phyloP scores from a whole-genome alignment of 2,113 vertebrate species.

The Erpornis zantholeuca region DNA sequence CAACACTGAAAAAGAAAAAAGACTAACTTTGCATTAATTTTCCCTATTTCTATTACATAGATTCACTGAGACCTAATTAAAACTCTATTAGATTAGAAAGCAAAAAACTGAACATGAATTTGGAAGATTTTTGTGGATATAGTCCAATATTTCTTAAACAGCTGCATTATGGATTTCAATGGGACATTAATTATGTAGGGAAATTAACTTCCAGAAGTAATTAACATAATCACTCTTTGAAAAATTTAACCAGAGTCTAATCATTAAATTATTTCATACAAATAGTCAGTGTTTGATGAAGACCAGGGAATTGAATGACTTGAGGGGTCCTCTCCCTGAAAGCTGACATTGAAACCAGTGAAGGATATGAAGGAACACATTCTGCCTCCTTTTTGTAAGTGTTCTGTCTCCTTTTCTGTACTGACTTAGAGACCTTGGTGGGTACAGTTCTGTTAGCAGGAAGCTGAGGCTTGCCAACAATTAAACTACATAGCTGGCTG shows the following conservation, averaged over 20 bases:
- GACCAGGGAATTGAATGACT: neutral
- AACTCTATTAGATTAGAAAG: neutral
- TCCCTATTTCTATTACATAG: neutral
- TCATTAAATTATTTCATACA: neutral
- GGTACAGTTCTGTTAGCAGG: neutral
- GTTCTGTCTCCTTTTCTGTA: neutral
- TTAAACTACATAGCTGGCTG: neutral
- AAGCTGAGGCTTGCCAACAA: neutral
- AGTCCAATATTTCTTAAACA: conserved; percentile 5
- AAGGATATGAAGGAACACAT: neutral
- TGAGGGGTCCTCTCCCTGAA: neutral
- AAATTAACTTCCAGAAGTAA: conserved; percentile 43
- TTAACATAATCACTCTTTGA: conserved; percentile 29
- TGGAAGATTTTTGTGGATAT: neutral
- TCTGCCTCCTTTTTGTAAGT: neutral
- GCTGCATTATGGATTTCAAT: neutral
- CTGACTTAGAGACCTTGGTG: neutral
- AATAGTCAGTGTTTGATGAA: neutral
- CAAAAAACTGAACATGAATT: neutral
- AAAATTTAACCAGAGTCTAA: conserved; percentile 19
- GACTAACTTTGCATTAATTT: conserved; percentile 3
- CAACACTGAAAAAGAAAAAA: conserved; percentile 14
- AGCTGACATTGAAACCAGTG: neutral
- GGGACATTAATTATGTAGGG: conserved; percentile 14
- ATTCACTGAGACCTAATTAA: conserved; percentile 2